Conservation (phyloP, 2,797 vertebrate species). For the Gymnothorax javanicus region DNA sequence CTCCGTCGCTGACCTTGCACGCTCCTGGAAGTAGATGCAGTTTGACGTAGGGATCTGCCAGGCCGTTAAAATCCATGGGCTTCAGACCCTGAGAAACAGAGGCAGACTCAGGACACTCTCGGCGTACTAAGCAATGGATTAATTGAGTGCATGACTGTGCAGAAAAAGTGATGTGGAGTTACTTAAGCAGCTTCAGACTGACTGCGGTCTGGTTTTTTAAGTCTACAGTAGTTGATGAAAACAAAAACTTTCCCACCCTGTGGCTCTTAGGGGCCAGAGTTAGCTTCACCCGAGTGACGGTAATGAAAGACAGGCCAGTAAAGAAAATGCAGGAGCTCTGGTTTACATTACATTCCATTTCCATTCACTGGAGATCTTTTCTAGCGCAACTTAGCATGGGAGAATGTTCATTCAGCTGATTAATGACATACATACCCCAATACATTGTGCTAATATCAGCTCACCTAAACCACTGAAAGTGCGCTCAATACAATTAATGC, state of each 20-base stretch:
- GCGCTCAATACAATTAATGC: not conserved
- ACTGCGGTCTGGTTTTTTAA: not conserved
- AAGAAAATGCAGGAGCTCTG: not conserved
- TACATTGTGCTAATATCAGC: too few species aligned
- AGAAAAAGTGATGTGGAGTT: not conserved
- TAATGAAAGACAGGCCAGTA: not conserved
- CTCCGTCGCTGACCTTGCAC: constrained; percentile 70
- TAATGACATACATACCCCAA: too few species aligned
- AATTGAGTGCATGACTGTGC: not conserved
- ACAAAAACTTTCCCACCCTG: not conserved
- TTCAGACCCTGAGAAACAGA: constrained; percentile 69
- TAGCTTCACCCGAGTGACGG: not conserved
- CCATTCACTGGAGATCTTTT: too few species aligned
- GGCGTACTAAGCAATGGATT: not conserved
- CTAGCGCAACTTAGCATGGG: too few species aligned
- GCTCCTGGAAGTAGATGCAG: constrained; percentile 80
- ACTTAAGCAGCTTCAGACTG: not conserved
- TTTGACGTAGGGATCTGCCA: constrained; percentile 79
- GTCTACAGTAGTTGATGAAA: not conserved
- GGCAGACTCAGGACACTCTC: not conserved
- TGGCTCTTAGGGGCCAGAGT: not conserved
- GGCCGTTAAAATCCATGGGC: constrained; percentile 80
- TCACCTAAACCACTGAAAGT: too few species aligned
- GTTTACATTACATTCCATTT: too few species aligned
- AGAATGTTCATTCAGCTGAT: too few species aligned